These are phyloP conservation scores for Leptopilina syphax DNA, from an alignment of 2,888 invertebrate species.

Conservation along the genomic window DNA sequence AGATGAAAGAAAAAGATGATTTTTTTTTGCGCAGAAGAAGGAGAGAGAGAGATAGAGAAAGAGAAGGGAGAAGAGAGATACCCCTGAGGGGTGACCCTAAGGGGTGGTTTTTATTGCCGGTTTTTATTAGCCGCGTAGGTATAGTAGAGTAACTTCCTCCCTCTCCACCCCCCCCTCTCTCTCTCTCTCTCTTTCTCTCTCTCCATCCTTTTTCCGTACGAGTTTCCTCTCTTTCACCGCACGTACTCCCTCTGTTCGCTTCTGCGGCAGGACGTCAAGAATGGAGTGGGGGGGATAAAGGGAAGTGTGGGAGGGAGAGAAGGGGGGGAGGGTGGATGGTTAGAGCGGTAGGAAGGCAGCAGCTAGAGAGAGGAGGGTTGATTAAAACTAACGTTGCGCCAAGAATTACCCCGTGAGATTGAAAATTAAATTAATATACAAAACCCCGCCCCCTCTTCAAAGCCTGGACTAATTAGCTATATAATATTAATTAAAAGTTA, in stretches of 20 bases:
- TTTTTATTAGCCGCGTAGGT: conserved; percentile 76
- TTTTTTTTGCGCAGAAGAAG: conserved; percentile 25
- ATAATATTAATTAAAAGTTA: conserved; percentile 77
- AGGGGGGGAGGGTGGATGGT: too few species aligned
- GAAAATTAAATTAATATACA: conserved; percentile 77
- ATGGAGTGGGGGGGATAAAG: not conserved
- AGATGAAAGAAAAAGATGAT: conserved; percentile 52
- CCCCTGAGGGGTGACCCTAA: conserved; percentile 69
- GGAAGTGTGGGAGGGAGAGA: too few species aligned
- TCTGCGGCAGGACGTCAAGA: conserved; percentile 57
- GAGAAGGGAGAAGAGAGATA: conserved; percentile 45
- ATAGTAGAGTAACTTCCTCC: conserved; percentile 63
- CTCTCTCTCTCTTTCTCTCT: conserved; percentile 54
- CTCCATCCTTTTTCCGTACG: conserved; percentile 52
- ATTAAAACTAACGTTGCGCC: conserved; percentile 75
- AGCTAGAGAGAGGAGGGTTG: conserved; percentile 62
- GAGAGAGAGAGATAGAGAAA: conserved; percentile 43
- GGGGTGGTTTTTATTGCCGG: conserved; percentile 76
- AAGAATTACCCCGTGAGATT: conserved; percentile 77
- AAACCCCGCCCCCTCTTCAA: conserved; percentile 65
- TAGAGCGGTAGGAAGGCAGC: conserved; percentile 55
- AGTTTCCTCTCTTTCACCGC: conserved; percentile 49
- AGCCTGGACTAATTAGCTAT: conserved; percentile 75
- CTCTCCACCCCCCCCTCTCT: conserved; percentile 47
- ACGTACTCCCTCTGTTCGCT: conserved; percentile 43